Percentiles rank a stretch among this genome's conserved stretches.
Evolutionary conservation across 1,140 invertebrate genomes (phyloP).

Genomic region (Cydia pomonella): DNA sequence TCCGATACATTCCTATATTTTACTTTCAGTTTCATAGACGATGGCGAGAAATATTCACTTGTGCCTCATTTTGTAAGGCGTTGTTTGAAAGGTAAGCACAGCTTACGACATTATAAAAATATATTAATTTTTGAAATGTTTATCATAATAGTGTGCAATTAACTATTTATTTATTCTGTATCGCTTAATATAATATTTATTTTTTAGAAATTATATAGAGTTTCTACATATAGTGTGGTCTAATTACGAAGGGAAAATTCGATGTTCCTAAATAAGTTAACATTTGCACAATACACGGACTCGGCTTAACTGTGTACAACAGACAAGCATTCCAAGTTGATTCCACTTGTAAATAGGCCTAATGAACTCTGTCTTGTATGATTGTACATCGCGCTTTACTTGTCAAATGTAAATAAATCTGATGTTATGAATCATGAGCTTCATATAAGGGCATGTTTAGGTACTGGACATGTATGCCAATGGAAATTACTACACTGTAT

Average conservation of each 20-base stretch:
- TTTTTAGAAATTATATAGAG: slow-evolving; percentile 73
- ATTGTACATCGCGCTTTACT: slow-evolving; percentile 73
- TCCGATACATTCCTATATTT: slow-evolving; percentile 69
- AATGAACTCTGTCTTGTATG: slow-evolving; percentile 67
- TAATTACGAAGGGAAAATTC: slow-evolving; percentile 64
- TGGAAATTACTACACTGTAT: slow-evolving; percentile 63
- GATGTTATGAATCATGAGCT: slow-evolving; percentile 54
- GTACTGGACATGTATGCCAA: slow-evolving; percentile 56
- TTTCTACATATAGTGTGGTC: slow-evolving; percentile 55
- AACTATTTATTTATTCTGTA: slow-evolving; percentile 75
- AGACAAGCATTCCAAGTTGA: slow-evolving; percentile 78
- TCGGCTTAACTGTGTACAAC: slow-evolving; percentile 67
- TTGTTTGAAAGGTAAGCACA: slow-evolving; percentile 57
- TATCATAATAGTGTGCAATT: slow-evolving; percentile 75
- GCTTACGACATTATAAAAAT: slow-evolving; percentile 55
- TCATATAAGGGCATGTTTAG: slow-evolving; percentile 55
- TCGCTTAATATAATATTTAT: slow-evolving; percentile 77
- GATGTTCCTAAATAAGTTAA: slow-evolving; percentile 74
- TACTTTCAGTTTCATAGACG: slow-evolving; percentile 14
- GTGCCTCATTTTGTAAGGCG: slow-evolving; percentile 56
- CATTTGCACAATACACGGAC: slow-evolving; percentile 64
- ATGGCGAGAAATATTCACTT: slow-evolving; percentile 46
- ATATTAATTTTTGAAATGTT: slow-evolving; percentile 70
- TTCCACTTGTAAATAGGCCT: slow-evolving; percentile 81
- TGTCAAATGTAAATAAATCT: slow-evolving; percentile 74